phyloP scores from a whole-genome alignment of 2,888 invertebrate genomes.

The Tipula helvola region DNA sequence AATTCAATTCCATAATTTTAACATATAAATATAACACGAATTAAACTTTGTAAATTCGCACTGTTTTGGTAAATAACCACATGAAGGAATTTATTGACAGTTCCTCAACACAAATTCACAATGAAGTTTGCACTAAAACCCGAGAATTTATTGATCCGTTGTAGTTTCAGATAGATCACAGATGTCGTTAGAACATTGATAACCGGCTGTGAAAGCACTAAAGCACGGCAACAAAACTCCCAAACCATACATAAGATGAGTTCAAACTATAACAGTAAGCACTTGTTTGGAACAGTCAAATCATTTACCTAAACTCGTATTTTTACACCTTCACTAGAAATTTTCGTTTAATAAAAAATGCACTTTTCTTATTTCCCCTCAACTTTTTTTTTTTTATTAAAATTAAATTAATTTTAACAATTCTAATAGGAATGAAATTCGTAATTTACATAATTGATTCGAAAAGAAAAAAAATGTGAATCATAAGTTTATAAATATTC shows the following conservation, averaged over 20 bases:
- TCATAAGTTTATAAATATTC: neutral
- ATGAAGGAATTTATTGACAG: neutral
- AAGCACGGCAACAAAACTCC: no score
- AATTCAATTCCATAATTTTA: neutral
- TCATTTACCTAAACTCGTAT: no score
- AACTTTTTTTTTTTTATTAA: neutral
- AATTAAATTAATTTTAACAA: neutral
- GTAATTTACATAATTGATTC: neutral
- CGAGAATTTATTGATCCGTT: neutral
- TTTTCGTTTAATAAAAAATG: no score
- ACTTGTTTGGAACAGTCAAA: no score
- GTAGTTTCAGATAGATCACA: neutral
- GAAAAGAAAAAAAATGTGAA: neutral
- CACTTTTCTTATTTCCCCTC: neutral
- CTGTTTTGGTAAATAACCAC: neutral
- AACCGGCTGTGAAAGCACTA: no score
- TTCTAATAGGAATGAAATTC: neutral
- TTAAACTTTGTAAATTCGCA: neutral
- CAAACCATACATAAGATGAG: no score
- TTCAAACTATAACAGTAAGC: no score
- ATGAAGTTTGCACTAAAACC: neutral
- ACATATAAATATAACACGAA: neutral
- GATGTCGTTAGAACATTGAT: neutral
- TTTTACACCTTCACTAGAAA: no score
- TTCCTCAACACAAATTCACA: neutral